phyloP scores from a whole-genome alignment of 2,888 invertebrate species.

The Andrena chrysosceles region DNA sequence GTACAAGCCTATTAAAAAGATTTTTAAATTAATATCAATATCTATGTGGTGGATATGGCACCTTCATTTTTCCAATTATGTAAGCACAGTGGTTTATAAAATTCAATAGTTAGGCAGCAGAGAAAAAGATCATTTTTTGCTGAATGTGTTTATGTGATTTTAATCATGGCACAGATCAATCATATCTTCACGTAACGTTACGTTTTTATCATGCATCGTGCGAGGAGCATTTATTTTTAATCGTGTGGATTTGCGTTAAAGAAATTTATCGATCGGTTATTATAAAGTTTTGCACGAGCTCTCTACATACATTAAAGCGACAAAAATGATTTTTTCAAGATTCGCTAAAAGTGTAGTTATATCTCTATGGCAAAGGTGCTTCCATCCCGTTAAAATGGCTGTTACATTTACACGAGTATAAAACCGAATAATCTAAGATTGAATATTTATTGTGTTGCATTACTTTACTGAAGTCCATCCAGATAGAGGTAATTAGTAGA shows the following conservation, averaged over 20 bases:
- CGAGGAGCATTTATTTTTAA: constrained; percentile 9
- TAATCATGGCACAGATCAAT: constrained; percentile 33
- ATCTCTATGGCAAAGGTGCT: constrained; percentile 9
- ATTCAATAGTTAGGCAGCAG: constrained; percentile 23
- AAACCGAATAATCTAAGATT: constrained; percentile 56
- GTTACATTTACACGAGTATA: constrained; percentile 21
- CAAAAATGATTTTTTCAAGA: background rate
- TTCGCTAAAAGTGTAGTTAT: background rate
- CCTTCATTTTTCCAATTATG: constrained; percentile 31
- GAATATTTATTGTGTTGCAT: constrained; percentile 77
- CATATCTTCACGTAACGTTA: constrained; percentile 9
- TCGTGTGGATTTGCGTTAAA: background rate
- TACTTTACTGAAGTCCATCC: constrained; percentile 79
- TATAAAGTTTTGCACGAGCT: constrained; percentile 10
- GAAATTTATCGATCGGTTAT: background rate
- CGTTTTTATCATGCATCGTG: constrained; percentile 16
- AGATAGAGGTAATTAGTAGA: constrained; percentile 80
- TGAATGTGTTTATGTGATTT: constrained; percentile 46
- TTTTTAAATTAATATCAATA: constrained; percentile 22
- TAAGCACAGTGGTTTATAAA: constrained; percentile 41
- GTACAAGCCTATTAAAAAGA: constrained; percentile 26
- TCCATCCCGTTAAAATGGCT: constrained; percentile 1
- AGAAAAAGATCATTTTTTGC: background rate
- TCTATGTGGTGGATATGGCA: constrained; percentile 51
- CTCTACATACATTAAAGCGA: constrained; percentile 19